These are phyloP conservation scores for Tricholauxania praeusta DNA, from an alignment of 2,888 invertebrate genomes.

Conservation along the genomic window DNA sequence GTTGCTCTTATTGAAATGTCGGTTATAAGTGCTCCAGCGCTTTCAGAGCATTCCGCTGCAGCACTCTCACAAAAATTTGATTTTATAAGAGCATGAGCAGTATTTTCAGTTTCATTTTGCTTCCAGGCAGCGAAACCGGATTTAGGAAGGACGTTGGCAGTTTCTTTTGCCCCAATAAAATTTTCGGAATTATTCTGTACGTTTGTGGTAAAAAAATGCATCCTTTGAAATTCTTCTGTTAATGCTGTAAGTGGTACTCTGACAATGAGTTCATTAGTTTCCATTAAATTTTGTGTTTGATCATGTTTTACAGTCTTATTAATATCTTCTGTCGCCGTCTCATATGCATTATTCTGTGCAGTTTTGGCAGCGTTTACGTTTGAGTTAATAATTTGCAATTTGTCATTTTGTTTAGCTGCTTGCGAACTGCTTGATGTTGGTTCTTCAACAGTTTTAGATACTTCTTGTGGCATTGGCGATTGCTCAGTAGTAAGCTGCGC, in stretches of 20 bases:
- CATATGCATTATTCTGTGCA: background rate
- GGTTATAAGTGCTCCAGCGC: constrained; percentile 53
- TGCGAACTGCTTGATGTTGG: background rate
- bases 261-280: constrained; percentile 37
- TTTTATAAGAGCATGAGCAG: background rate
- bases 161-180: background rate
- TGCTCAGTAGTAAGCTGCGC: background rate
- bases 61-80: constrained; percentile 57
- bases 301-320: background rate
- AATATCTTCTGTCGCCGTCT: too few relatives aligned
- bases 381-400: background rate
- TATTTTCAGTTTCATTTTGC: constrained; percentile 3
- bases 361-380: background rate
- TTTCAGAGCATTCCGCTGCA: constrained; percentile 58
- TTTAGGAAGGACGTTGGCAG: background rate
- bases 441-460: background rate
- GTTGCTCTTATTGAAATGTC: constrained; percentile 2
- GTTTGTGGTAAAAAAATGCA: constrained; percentile 40
- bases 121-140: background rate
- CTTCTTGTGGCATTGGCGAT: background rate
- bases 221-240: constrained; percentile 43
- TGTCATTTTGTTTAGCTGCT: background rate
- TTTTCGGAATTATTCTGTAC: background rate
- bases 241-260: constrained; percentile 44
- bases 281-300: background rate